Base-by-base conservation (phyloP, 2,888 invertebrate genomes). In the Sarcophaga caerulescens region DNA sequence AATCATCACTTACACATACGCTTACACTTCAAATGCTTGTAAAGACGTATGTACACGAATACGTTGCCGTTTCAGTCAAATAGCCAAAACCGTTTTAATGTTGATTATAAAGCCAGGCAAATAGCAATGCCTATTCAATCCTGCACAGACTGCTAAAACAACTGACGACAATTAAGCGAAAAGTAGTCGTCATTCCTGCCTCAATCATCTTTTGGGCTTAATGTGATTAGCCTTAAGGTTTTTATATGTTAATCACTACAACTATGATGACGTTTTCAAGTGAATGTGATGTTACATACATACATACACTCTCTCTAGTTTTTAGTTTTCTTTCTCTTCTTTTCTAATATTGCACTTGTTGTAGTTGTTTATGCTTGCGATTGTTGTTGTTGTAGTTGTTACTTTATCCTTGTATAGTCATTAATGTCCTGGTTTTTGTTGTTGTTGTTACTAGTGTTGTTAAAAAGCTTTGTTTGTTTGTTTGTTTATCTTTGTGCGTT, bases 161-260 rank as follows among this genome's bases (percentile, higher is more conserved):
- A 65, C 35, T 35, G 35, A 66, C 66, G 44, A 19, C 12, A 35
- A 35, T 44, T 44, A 14, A 44, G 3, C 35, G 1, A 19, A 44
- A 66, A 66, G 19, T 11, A n/a, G 11, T 19, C 6, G 11, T 44
- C 66, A 44, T 19, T 11, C 3, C 76, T 66, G 21, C 19, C 4
- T 47, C 14, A 14, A n/a, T 17, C 44, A 10, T 19, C 45, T 44
- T 45, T 68, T 17, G 19, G 19, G n/a, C 35, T 35, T 35, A 44
- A 45, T 19, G 19, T n/a, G 59, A 82, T 66, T 69, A 66, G 81
- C 85, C 82, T 73, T 35, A 80, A 68, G 85, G 82, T 66, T 82
- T 21, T 68, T 74, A 35, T 66, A 66, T 66, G 78, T 75, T 78
- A 78, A 85, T 75, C 70, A 82, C 82, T 68, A 75, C 79, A 84